Evolutionary conservation across 2,113 vertebrate genomes (phyloP).

Genomic region (Archilochus colubris): DNA sequence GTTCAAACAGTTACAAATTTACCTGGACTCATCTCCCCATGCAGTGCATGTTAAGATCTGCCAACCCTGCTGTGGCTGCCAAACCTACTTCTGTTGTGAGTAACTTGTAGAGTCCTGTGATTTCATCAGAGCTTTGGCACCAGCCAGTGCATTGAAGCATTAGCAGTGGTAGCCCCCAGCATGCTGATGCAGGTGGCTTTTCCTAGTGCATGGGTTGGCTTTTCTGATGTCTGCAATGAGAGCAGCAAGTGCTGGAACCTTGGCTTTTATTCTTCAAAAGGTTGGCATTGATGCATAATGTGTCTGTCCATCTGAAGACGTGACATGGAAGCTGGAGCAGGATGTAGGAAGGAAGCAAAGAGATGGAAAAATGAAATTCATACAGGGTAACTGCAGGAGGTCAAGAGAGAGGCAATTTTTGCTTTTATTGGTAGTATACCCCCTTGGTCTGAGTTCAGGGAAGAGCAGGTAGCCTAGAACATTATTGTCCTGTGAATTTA

Average conservation of each 20-base stretch:
- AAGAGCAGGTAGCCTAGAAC: neutral
- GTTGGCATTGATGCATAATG: neutral
- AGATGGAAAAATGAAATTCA: neutral
- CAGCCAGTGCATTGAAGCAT: fast-evolving
- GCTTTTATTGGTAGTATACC: neutral
- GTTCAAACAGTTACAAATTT: neutral
- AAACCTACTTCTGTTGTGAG: neutral
- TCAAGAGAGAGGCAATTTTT: neutral
- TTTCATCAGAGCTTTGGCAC: neutral
- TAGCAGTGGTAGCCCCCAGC: neutral
- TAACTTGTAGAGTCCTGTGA: neutral
- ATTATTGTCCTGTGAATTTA: neutral
- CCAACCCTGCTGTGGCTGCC: neutral
- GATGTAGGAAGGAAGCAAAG: neutral
- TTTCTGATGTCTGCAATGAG: neutral
- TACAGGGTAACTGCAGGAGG: neutral
- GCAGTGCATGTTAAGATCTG: neutral
- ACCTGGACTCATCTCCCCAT: neutral
- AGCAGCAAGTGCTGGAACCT: neutral
- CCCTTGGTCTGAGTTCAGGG: neutral
- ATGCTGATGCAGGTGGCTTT: neutral
- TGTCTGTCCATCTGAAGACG: neutral
- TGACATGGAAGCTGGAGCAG: neutral
- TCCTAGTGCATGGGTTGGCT: neutral
- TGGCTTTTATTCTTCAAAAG: neutral